Base-by-base conservation (phyloP, 2,888 invertebrate species). In the Rhimphoctona megacephalus region DNA sequence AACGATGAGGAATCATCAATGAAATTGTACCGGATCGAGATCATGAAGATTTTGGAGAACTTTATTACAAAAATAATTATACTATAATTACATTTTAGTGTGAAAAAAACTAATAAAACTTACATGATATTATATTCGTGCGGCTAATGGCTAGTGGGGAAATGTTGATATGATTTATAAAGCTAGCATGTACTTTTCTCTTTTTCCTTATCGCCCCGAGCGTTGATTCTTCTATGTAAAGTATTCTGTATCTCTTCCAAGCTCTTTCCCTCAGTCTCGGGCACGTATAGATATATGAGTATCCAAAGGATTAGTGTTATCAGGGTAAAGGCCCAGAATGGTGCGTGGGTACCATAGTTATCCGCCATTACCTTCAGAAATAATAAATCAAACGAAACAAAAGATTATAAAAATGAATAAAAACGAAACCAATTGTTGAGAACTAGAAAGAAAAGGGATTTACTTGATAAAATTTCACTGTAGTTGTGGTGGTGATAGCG, bases 231-330 rank as follows among this genome's bases (percentile, higher is more conserved):
- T 33, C 89, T 88, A 72, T 89, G 89, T 67, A 94, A 88, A 76
- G 91, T 91, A 81, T 91, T 89, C 82, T 94, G 92, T 91, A 94
- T 92, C 88, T 94, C 92, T 85, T 93, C 93, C 89, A 94, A 90
- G 86, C 92, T 93, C 86, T 94, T 94, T 76, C 94, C 94, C 85
- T 94, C 94, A 22, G 94, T 94, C 86, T 94, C 94, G 19, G 94
- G 93, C 52, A 94, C 92, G 88, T 91, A 93, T 64, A 92, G 86
- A 88, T 93, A 94, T 86, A 93, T 92, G 57, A 92, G 85, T 36
- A 93, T 85, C 93, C 93, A 94, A 69, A 94, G 80, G 77, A 93
- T n/a, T 76, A 90, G 86, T 19, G 93, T 93, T 83, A 94, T 90
- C 36, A 78, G 87, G 9, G 93, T 88, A 84, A 94, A 93, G 76